A percentile compares a stretch with the other conserved stretches of the same genome.
phyloP scores from a whole-genome alignment of 64 coral and sea anemone species.

The Actinia equina region DNA sequence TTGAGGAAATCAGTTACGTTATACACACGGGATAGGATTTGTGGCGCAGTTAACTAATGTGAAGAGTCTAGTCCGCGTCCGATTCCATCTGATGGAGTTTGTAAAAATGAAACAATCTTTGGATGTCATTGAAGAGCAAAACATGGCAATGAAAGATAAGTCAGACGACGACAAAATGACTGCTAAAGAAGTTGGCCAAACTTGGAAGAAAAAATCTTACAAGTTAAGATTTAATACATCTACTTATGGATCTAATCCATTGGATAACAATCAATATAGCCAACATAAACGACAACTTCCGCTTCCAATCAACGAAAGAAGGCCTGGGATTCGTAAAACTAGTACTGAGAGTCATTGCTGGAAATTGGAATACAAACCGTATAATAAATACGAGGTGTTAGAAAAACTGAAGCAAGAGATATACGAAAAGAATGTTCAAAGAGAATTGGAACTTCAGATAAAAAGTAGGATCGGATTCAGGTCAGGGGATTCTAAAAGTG shows the following conservation, averaged over 20 bases:
- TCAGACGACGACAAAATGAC: not conserved
- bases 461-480: not conserved
- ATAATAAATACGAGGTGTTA: not conserved
- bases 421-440: not conserved
- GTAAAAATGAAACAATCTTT: not conserved
- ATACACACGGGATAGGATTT: not conserved
- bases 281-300: not conserved
- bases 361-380: not conserved
- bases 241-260: not conserved
- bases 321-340: not conserved
- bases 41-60: not conserved
- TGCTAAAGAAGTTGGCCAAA: not conserved
- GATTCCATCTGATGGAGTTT: not conserved
- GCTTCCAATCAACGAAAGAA: not conserved
- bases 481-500: not conserved
- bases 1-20: not conserved
- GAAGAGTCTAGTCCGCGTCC: not conserved
- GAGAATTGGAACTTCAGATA: not conserved
- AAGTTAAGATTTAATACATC: not conserved
- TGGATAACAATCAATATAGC: not conserved
- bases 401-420: constrained; percentile 14
- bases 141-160: not conserved
- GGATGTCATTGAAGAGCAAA: not conserved
- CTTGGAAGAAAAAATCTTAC: not conserved
- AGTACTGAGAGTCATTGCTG: not conserved